Percentiles rank a stretch among this genome's conserved stretches.
phyloP scores from a whole-genome alignment of 2,797 vertebrate genomes.

The Lagodon rhomboides region DNA sequence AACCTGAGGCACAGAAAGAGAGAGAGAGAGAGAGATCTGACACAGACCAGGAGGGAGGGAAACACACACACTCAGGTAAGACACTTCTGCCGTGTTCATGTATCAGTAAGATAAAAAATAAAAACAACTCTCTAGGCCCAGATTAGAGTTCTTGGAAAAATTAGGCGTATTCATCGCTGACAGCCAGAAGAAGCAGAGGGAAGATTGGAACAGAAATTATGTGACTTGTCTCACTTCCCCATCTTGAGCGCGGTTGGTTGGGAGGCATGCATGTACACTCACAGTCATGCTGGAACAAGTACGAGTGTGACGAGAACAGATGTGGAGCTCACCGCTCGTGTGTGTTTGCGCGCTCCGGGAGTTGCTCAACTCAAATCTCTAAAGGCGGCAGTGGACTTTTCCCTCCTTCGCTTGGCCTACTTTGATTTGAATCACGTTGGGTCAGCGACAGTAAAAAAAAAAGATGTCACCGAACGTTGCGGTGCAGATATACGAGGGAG shows the following conservation, averaged over 20 bases:
- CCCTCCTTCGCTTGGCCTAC: constrained; percentile 40
- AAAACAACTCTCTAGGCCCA: not conserved
- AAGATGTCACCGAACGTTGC: not conserved
- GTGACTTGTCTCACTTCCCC: constrained; percentile 68
- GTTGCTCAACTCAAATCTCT: constrained; percentile 71
- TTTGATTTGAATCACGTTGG: constrained; percentile 43
- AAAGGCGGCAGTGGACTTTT: constrained; percentile 64
- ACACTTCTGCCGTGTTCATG: constrained; percentile 26
- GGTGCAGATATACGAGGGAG: not conserved
- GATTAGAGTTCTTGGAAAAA: constrained; percentile 14
- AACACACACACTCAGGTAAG: constrained; percentile 84
- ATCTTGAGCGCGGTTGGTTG: constrained; percentile 41
- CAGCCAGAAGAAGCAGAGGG: constrained; percentile 3
- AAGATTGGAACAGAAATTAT: constrained; percentile 53
- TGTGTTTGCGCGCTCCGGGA: constrained; percentile 60
- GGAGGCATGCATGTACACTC: constrained; percentile 37
- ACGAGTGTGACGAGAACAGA: constrained; percentile 54
- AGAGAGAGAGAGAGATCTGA: constrained; percentile 54
- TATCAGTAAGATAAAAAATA: constrained; percentile 5
- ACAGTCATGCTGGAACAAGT: constrained; percentile 74
- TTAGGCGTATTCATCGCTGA: not conserved
- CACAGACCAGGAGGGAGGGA: constrained; percentile 77
- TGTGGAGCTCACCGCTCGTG: constrained; percentile 38
- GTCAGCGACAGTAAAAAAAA: not conserved
- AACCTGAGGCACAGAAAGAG: constrained; percentile 55